Percentiles rank a stretch among this genome's conserved stretches.
phyloP scores from a whole-genome alignment of 2,888 invertebrate species.

The Antitype chi region DNA sequence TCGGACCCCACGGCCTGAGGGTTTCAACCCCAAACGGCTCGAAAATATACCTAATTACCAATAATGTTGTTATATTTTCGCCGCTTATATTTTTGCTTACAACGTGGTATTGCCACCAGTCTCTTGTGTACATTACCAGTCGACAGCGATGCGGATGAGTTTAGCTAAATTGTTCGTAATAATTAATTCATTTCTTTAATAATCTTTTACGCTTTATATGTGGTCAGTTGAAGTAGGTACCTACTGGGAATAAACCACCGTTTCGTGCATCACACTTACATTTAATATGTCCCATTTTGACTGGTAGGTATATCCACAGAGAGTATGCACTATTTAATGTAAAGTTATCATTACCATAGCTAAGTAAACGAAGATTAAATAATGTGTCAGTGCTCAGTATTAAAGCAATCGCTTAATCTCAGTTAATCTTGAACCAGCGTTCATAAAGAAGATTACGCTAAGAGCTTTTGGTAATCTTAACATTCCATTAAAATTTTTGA shows the following conservation, averaged over 20 bases:
- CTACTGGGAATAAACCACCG: no score
- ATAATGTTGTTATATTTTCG: no score
- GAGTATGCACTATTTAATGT: not conserved
- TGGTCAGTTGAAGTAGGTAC: not conserved
- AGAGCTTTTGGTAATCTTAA: conserved; percentile 45
- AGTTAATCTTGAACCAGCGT: conserved; percentile 37
- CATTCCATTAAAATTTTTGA: conserved; percentile 30
- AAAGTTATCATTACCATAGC: not conserved
- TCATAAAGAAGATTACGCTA: conserved; percentile 37
- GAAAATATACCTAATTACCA: no score
- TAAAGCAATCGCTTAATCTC: conserved; percentile 46
- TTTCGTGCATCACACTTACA: not conserved
- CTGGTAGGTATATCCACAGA: not conserved
- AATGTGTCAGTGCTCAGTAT: conserved; percentile 2
- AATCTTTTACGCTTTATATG: not conserved
- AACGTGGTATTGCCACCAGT: no score
- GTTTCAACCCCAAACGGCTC: no score
- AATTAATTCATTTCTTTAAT: no score
- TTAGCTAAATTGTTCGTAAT: no score
- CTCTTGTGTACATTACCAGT: no score
- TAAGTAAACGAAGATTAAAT: conserved; percentile 24
- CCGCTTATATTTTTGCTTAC: no score
- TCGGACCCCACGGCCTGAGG: no score
- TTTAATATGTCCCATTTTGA: not conserved
- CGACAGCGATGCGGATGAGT: no score